A percentile compares a stretch with the other conserved stretches of the same genome.
phyloP scores from a whole-genome alignment of 2,888 invertebrate species.

The Cryptocephalus primarius region DNA sequence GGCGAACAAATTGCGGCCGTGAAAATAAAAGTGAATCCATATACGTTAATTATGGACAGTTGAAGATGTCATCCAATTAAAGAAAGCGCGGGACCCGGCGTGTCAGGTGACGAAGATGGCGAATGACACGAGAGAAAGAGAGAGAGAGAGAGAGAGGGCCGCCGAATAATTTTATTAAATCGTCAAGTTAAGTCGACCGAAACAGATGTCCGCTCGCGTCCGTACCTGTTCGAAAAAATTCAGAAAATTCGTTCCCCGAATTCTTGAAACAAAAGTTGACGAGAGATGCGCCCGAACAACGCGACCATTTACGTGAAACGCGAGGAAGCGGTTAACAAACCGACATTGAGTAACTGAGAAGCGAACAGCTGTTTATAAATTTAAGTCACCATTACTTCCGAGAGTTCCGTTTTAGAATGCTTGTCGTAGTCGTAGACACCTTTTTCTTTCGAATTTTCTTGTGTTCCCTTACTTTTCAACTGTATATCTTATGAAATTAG shows the following conservation, averaged over 20 bases:
- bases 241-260: slow-evolving; percentile 31
- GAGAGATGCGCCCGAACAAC: slow-evolving; percentile 6
- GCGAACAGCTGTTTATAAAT: no score
- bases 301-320: slow-evolving; percentile 22
- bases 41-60: slow-evolving; percentile 4
- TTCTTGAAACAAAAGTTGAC: slow-evolving; percentile 23
- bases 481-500: no score
- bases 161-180: slow-evolving; percentile 26
- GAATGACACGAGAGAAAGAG: no score
- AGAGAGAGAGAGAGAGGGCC: slow-evolving; percentile 8
- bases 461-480: no score
- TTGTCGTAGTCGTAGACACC: no score
- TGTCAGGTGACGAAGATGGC: no score
- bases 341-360: no score
- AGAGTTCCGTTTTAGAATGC: no score
- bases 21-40: no score
- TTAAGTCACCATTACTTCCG: no score
- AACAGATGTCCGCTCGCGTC: slow-evolving; percentile 27
- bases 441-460: no score
- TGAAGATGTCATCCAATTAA: slow-evolving; percentile 12
- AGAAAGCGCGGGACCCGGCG: slow-evolving; percentile 1
- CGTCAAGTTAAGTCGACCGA: slow-evolving; percentile 19
- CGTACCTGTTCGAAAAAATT: slow-evolving; percentile 32
- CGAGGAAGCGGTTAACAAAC: slow-evolving; percentile 1
- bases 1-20: no score